phyloP scores from a whole-genome alignment of 2,797 vertebrate species.

The Neomorphus geoffroyi region DNA sequence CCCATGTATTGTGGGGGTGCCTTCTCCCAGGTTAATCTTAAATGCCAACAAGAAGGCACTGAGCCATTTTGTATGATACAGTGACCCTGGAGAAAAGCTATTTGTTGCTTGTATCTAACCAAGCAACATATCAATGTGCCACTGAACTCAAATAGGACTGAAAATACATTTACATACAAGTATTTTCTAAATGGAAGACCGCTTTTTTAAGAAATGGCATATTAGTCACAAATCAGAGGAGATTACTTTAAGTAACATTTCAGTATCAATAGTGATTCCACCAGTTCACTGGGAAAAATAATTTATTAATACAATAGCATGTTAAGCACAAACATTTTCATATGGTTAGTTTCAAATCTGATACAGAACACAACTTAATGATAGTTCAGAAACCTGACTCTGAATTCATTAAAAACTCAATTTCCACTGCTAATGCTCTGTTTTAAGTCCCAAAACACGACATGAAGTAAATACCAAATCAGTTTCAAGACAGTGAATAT shows the following conservation, averaged over 20 bases:
- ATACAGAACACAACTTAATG: background rate
- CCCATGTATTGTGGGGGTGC: background rate
- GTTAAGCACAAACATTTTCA: background rate
- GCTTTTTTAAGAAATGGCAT: background rate
- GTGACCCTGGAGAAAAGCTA: background rate
- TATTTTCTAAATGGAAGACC: background rate
- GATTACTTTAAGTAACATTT: background rate
- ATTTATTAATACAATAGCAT: background rate
- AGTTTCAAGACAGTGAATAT: background rate
- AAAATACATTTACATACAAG: background rate
- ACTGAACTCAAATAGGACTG: background rate
- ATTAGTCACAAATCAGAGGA: background rate
- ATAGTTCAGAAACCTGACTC: background rate
- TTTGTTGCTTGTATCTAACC: background rate
- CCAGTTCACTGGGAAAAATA: accelerated
- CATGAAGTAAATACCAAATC: background rate
- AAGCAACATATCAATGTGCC: background rate
- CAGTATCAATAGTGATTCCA: background rate
- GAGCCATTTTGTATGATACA: background rate
- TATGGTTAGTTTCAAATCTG: background rate
- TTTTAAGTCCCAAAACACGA: background rate
- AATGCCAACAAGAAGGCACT: background rate
- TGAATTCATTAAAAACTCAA: background rate
- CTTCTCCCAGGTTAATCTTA: background rate
- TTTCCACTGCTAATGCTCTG: background rate